Base-by-base conservation (phyloP, 2,888 invertebrate genomes). In the Eubasilissa splendida region DNA sequence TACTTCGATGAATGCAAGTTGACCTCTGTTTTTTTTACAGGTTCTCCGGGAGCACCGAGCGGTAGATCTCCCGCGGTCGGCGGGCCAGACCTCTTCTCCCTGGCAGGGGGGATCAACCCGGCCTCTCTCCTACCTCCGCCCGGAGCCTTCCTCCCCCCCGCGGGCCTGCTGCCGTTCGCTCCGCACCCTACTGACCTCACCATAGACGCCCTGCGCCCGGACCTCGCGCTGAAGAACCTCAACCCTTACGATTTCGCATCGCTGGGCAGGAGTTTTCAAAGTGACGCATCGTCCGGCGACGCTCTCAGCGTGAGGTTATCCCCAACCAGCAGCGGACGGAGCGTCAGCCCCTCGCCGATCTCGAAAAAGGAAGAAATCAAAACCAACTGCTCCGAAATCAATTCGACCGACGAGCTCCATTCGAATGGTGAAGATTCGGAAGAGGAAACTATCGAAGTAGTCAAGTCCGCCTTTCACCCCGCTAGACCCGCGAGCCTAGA, bases 361-460 rank as follows among this genome's bases (percentile, higher is more conserved):
- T 88, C 87, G 4, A 88, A 90, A 84, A 91, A 91, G 2, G 90
- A 91, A 80, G 88, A 91, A 85, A 91, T 89, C 10, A 90, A 90
- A 87, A 88, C 88, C 4, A 88, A 88, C 84, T 90, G 91, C 0
- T 91, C 92, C 0, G 92, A 93, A 86, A 91, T 91, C 22, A 93
- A 92, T 86, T 94, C 94, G 11, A 92, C 93, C 11, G 90, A 92
- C 82, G 93, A 92, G 58, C 91, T 91, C 50, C 79, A 81, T 52
- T 92, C 92, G 0, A 91, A 91, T 82, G 91, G 93, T 4, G 93
- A 92, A 80, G 92, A 92, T 83, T 93, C 93, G 0, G 94, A 94
- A 70, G 94, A 94, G 81, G 94, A 94, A 85, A 93, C 93, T 79
- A 94, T 94, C 85, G 95, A 94, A 85, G 95, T 95, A 42, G 95